phyloP scores from a whole-genome alignment of 2,888 invertebrate genomes.

The Troilus luridus region DNA sequence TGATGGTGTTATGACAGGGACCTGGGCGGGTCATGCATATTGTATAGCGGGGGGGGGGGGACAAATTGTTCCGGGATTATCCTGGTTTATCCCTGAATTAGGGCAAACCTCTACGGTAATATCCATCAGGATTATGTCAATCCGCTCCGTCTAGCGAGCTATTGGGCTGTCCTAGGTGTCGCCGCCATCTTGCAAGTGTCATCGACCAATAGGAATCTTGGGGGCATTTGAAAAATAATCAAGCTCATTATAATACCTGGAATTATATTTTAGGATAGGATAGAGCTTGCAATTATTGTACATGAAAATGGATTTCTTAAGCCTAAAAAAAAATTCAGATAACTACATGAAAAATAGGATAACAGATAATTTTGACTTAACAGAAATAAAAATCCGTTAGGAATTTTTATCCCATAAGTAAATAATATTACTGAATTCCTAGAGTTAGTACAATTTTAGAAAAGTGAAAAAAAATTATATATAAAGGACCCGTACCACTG shows the following conservation, averaged over 20 bases:
- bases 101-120: conserved; percentile 49
- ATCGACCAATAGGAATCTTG: neutral
- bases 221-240: neutral
- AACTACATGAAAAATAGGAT: too few relatives aligned
- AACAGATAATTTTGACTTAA: too few relatives aligned
- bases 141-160: neutral
- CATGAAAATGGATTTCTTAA: too few relatives aligned
- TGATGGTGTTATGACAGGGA: conserved; percentile 63
- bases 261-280: too few relatives aligned
- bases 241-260: neutral
- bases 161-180: neutral
- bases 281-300: too few relatives aligned
- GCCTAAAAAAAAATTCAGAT: too few relatives aligned
- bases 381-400: too few relatives aligned
- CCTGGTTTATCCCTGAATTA: conserved; percentile 50
- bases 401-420: too few relatives aligned
- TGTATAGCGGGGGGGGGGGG: conserved; percentile 46
- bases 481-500: too few relatives aligned
- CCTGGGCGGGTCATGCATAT: conserved; percentile 56
- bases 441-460: too few relatives aligned
- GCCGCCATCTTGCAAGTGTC: neutral
- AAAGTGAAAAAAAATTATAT: too few relatives aligned
- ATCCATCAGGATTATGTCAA: conserved; percentile 45
- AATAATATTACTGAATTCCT: too few relatives aligned
- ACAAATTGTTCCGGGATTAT: conserved; percentile 61